phyloP scores from a whole-genome alignment of 2,797 vertebrate genomes.

The Oceanodroma leucorhoa region DNA sequence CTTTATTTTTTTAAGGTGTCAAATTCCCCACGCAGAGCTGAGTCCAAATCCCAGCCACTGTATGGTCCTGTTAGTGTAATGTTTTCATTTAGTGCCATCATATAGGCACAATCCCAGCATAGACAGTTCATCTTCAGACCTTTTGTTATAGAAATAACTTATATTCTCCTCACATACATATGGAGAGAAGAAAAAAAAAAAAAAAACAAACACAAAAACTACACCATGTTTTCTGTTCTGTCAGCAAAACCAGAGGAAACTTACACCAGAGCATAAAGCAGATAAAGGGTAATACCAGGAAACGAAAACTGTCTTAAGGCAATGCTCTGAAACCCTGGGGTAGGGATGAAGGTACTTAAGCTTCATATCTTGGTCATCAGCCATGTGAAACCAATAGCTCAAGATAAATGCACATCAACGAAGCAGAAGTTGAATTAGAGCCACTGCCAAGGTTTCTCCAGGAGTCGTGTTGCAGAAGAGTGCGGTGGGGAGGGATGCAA shows the following conservation, averaged over 20 bases:
- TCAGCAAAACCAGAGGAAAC: neutral
- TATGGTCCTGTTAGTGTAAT: neutral
- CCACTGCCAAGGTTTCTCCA: neutral
- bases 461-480: neutral
- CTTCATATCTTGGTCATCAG: neutral
- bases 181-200: neutral
- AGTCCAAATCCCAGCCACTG: neutral
- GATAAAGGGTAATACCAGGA: neutral
- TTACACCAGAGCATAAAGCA: neutral
- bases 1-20: neutral
- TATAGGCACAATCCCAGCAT: neutral
- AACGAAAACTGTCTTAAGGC: fast-evolving
- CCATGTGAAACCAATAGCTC: neutral
- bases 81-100: neutral
- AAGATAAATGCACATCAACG: neutral
- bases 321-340: neutral
- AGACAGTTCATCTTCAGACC: neutral
- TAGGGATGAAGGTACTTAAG: neutral
- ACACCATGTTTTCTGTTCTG: neutral
- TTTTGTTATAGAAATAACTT: neutral
- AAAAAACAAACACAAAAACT: too few species aligned
- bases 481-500: neutral
- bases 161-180: neutral
- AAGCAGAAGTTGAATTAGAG: neutral
- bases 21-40: fast-evolving